These are phyloP conservation scores for Callipepla californica DNA, from an alignment of 2,113 vertebrate genomes.

Conservation along the genomic window DNA sequence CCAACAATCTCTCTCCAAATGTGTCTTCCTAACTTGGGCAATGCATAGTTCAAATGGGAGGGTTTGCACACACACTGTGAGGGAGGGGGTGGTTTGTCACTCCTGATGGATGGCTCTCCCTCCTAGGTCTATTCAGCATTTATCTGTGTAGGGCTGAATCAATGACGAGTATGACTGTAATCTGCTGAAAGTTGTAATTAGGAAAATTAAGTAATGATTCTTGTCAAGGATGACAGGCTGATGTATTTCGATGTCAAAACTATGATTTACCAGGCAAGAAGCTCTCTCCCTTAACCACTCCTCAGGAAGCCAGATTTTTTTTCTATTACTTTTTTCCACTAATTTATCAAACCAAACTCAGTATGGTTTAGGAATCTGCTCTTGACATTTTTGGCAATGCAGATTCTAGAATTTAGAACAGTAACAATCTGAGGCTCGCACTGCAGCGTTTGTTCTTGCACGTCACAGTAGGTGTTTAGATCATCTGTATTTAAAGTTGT, in stretches of 20 bases:
- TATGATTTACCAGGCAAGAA: slow-evolving; percentile 62
- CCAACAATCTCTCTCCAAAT: slow-evolving; percentile 70
- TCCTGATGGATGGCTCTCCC: slow-evolving; percentile 77
- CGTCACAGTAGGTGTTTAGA: neutral
- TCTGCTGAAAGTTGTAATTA: slow-evolving; percentile 88
- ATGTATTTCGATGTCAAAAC: slow-evolving; percentile 74
- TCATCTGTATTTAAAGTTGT: slow-evolving; percentile 35
- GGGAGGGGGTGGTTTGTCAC: slow-evolving; percentile 67
- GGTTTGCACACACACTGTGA: slow-evolving; percentile 70
- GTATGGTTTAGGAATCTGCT: neutral
- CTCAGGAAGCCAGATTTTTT: neutral
- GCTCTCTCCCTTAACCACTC: slow-evolving; percentile 24
- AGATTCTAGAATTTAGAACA: neutral
- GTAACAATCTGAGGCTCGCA: neutral
- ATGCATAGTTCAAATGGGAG: slow-evolving; percentile 60
- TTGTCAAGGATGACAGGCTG: slow-evolving; percentile 73
- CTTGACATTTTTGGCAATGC: slow-evolving; percentile 1
- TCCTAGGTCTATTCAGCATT: slow-evolving; percentile 80
- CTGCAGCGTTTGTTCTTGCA: neutral
- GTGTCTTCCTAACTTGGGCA: neutral
- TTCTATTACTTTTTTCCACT: neutral
- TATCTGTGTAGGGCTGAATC: slow-evolving; percentile 74
- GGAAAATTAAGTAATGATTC: slow-evolving; percentile 87
- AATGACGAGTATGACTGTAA: slow-evolving; percentile 74
- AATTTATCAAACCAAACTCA: slow-evolving; percentile 33